phyloP scores from a whole-genome alignment of 2,888 invertebrate species.

The Acrobasis repandana region DNA sequence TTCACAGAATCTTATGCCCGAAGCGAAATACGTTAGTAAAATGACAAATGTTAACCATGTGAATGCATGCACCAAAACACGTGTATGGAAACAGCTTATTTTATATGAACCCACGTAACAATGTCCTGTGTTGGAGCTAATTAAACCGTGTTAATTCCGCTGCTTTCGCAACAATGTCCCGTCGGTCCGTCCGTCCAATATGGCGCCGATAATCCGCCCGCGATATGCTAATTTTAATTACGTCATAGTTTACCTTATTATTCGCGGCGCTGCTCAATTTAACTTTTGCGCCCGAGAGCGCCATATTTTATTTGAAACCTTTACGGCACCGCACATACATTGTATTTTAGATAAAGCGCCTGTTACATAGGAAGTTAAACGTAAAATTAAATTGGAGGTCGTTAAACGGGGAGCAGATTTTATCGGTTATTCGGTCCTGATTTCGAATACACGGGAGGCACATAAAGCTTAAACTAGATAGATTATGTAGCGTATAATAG shows the following conservation, averaged over 20 bases:
- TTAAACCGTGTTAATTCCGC: constrained; percentile 1
- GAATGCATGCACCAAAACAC: not conserved
- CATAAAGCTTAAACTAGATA: not conserved
- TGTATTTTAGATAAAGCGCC: constrained; percentile 17
- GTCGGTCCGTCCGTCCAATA: constrained; percentile 25
- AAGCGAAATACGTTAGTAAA: not conserved
- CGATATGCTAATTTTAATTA: constrained; percentile 36
- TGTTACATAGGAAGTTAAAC: constrained; percentile 12
- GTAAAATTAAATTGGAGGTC: constrained; percentile 17
- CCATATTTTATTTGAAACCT: constrained; percentile 15
- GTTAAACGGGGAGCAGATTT: constrained; percentile 10
- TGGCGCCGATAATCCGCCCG: constrained; percentile 31
- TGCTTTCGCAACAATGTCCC: not conserved
- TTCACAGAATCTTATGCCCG: no score
- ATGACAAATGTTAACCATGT: not conserved
- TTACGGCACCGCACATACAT: constrained; percentile 11
- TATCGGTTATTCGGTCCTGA: constrained; percentile 15
- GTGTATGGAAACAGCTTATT: not conserved
- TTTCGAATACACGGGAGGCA: not conserved
- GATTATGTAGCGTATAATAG: no score
- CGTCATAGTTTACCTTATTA: constrained; percentile 23
- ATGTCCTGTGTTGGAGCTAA: not conserved
- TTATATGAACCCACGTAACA: not conserved
- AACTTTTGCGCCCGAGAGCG: constrained; percentile 13
- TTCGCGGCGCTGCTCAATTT: constrained; percentile 16